Evolutionary conservation across 2,113 vertebrate genomes (phyloP), one percentile per base, ranked within the genome.

Genomic region (Oxygymnocypris stewartii): DNA sequence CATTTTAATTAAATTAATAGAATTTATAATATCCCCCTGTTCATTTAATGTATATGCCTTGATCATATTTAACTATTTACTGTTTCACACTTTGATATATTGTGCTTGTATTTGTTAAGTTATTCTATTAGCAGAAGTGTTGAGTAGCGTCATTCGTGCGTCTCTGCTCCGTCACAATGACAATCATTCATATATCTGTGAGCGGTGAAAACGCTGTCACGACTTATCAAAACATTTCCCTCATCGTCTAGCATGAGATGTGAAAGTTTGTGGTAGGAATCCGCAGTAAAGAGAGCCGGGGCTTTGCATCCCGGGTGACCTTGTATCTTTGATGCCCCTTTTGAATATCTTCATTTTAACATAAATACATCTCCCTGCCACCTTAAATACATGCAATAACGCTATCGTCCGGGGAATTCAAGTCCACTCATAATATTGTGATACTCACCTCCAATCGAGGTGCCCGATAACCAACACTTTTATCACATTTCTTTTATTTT

Each of bases 381-480:
- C 79, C 84, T 86, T 88, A 88, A 90, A 90, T 91, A 91, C 86
- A 89, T 92, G 94, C 93, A 92, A 94, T 93, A 94, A 95, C 93
- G 92, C 93, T 93, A 93, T 91, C 59, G 87, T 61, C 92, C 90
- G 91, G 90, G 92, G 93, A 94, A 93, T 93, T 92, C 92, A 74
- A 91, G 91, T 89, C 91, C 92, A 94, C 92, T 71, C 89, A 90
- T 94, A 95, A 94, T 95, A 95, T 96, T 95, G 92, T 95, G 95
- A 96, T 94, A 93, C 92, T 94, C 92, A 94, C 93, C 94, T 94
- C 94, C 93, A 94, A 93, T 93, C 93, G 93, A 89, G 90, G 91
- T 88, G 92, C 91, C 93, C 92, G 94, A 95, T 95, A 95, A 93
- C 93, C 94, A 94, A 94, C 94, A 92, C 94, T 49, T 95, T 96